These are phyloP conservation scores for Poecilia wingei DNA, from an alignment of 2,797 vertebrate species.

Conservation along the genomic window DNA sequence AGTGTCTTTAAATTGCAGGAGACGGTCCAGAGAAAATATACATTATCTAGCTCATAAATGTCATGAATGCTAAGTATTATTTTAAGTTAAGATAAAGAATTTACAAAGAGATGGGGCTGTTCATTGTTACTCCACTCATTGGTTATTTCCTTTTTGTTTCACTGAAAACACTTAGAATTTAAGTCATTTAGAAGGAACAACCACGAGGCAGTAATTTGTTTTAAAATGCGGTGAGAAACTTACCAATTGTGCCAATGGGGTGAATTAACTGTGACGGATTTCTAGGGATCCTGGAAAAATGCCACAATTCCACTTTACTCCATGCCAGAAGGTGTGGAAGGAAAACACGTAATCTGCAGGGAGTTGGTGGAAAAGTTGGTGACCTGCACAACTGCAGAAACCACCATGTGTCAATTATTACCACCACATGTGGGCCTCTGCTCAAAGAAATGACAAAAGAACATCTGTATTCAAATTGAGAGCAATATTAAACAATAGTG, in stretches of 20 bases:
- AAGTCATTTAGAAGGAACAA: background rate
- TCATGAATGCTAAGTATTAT: background rate
- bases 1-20: conserved; percentile 8
- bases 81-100: background rate
- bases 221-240: conserved; percentile 6
- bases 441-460: conserved; percentile 5
- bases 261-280: background rate
- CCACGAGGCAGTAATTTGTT: background rate
- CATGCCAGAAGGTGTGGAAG: conserved; percentile 14
- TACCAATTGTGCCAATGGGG: background rate
- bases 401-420: conserved; percentile 25
- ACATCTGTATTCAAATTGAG: background rate
- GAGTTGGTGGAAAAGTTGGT: conserved; percentile 16
- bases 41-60: background rate
- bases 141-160: background rate
- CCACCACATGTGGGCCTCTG: conserved; percentile 23
- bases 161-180: background rate
- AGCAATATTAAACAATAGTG: background rate
- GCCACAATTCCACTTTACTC: conserved; percentile 16
- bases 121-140: background rate
- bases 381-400: conserved; percentile 32
- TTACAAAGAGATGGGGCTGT: background rate
- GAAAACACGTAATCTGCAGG: conserved; percentile 19
- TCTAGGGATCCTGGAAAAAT: conserved; percentile 4
- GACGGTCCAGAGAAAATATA: conserved; percentile 6